Base-by-base conservation (phyloP, 2,113 vertebrate genomes). In the Cebidichthys violaceus region DNA sequence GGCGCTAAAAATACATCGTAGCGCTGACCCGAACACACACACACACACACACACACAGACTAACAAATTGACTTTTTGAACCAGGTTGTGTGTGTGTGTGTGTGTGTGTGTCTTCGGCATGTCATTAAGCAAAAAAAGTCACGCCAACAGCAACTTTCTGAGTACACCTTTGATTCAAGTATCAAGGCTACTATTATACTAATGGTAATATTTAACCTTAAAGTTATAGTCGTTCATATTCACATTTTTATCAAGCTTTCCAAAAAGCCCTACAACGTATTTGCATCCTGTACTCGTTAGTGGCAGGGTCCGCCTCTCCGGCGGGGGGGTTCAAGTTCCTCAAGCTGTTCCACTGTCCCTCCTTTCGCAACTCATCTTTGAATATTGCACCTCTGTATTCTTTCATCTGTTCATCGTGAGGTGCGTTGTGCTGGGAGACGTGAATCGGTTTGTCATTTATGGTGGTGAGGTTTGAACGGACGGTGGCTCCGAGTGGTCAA, bases 1-100 rank as follows among this genome's bases (percentile, higher is more conserved):
- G 80, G 92, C 75, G 1, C 82, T 92, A 92, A 91, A 93, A 93
- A 91, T 86, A 85, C 85, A 83, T 84, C 0, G 71, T 50, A 70
- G 83, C 68, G 17, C 76, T 79, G 79, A 84, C 84, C 85, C 50
- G 10, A 82, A 88, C 83, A 66, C 79, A 66, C 43, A 67, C 50
- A 39, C 64, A 80, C 71, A 75, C 69, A 71, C 71, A 69, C 57
- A 69, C 74, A 73, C 70, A 83, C 59, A 59, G 24, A 22, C 37
- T 52, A 31, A 37, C 35, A 57, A 57, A 54, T 55, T 69, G 50
- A 76, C 76, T 60, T 82, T 65, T 60, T 33, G 18, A 35, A 35
- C 8, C 27, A 41, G 27, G 18, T 14, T 33, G 8, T 66, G 24
- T n/a, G 18, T 62, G 39, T 61, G 7, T 77, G 11, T 22, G 47